Conservation (phyloP, 2,888 invertebrate genomes). For the Anorthoa munda region DNA sequence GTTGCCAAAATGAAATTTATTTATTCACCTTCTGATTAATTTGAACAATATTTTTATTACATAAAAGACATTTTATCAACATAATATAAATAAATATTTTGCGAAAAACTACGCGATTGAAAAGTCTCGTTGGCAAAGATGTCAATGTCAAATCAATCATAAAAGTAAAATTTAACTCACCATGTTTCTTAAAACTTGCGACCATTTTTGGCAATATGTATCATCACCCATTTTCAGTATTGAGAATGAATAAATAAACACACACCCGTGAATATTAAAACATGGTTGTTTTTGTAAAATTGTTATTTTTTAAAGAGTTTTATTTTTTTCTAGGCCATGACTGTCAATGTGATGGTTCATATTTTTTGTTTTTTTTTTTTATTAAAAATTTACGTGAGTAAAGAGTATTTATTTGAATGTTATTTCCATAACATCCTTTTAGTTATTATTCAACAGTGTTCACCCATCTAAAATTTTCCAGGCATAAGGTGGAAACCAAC, state of each 20-base stretch:
- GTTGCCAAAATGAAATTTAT: slow-evolving; percentile 7
- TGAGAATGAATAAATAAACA: slow-evolving; percentile 9
- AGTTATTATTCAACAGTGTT: no score
- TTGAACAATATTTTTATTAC: neutral
- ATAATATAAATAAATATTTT: neutral
- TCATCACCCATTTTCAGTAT: slow-evolving; percentile 66
- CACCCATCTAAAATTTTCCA: no score
- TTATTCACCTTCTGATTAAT: neutral
- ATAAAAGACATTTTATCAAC: neutral
- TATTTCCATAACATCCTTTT: neutral
- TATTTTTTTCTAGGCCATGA: slow-evolving; percentile 41
- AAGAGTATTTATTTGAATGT: slow-evolving; percentile 25
- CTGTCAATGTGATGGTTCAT: slow-evolving; percentile 29
- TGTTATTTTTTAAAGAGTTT: slow-evolving; percentile 51
- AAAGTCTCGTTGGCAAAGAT: slow-evolving; percentile 20
- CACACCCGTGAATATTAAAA: slow-evolving; percentile 46
- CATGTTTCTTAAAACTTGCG: slow-evolving; percentile 57
- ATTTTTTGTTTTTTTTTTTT: slow-evolving; percentile 49
- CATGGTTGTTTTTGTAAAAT: slow-evolving; percentile 37
- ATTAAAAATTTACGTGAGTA: neutral
- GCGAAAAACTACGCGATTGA: neutral
- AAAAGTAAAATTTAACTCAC: slow-evolving; percentile 58
- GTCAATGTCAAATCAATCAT: neutral
- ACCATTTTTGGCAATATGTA: slow-evolving; percentile 64
- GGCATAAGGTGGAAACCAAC: no score